A percentile compares a stretch with the other conserved stretches of the same genome.
Evolutionary conservation across 2,797 vertebrate species (phyloP).

Genomic region (Cichlasoma orientale): DNA sequence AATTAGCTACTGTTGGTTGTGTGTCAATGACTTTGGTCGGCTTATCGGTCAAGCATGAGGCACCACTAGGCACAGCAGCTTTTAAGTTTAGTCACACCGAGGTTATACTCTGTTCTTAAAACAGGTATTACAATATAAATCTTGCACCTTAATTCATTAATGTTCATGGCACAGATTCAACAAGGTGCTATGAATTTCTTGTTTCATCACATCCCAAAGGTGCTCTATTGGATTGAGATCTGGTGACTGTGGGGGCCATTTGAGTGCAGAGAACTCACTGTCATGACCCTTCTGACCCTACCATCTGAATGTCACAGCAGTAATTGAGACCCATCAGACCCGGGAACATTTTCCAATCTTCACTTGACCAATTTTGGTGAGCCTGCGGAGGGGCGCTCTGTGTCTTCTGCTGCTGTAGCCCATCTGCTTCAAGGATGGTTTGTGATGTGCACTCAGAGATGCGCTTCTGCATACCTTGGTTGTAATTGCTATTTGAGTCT

Average conservation of each 20-base stretch:
- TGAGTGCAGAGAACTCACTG: too few species aligned
- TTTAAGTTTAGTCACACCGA: neutral
- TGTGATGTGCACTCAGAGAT: neutral
- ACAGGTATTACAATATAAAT: neutral
- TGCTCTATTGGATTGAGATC: too few species aligned
- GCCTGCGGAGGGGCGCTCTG: too few species aligned
- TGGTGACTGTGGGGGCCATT: too few species aligned
- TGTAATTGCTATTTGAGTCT: neutral
- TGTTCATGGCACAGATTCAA: neutral
- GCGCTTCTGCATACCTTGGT: neutral
- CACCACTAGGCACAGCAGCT: neutral
- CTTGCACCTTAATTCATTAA: neutral
- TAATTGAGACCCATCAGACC: neutral
- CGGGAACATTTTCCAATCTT: neutral
- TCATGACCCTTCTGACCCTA: too few species aligned
- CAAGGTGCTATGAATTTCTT: neutral
- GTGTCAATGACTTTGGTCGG: constrained; percentile 4
- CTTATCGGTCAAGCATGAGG: neutral
- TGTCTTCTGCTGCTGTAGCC: neutral
- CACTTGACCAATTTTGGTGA: neutral
- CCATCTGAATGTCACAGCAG: neutral
- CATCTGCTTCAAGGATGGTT: neutral
- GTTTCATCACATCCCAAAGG: too few species aligned
- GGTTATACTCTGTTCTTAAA: neutral
- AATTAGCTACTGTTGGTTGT: neutral